Evolutionary conservation across 2,113 vertebrate genomes (phyloP).

Genomic region (Lophura nycthemera): DNA sequence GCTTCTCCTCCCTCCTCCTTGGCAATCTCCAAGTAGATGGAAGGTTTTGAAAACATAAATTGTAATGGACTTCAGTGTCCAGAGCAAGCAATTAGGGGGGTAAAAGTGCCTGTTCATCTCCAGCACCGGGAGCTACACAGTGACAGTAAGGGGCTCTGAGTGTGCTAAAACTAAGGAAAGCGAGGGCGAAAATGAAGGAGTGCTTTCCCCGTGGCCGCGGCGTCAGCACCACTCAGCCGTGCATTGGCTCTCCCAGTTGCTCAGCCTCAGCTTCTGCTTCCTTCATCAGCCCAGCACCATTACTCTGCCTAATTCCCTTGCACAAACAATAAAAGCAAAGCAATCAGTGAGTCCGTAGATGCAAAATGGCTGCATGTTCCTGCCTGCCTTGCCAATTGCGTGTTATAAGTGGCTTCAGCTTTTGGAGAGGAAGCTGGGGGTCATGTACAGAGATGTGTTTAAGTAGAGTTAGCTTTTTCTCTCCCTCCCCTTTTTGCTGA

Average conservation of each 20-base stretch:
- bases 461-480: not conserved
- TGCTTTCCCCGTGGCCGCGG: not conserved
- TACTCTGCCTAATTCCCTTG: fast-evolving
- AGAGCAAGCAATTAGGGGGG: not conserved
- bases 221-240: fast-evolving
- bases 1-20: not conserved
- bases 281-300: fast-evolving
- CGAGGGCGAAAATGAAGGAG: not conserved
- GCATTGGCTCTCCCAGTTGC: not conserved
- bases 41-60: not conserved
- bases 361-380: fast-evolving
- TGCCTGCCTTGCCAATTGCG: not conserved
- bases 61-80: fast-evolving
- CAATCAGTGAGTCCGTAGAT: fast-evolving
- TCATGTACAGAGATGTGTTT: not conserved
- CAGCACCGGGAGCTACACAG: not conserved
- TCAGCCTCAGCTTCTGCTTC: not conserved
- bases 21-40: not conserved
- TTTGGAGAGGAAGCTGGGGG: not conserved
- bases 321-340: not conserved
- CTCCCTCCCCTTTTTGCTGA: not conserved
- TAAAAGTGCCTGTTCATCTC: not conserved
- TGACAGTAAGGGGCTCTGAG: not conserved
- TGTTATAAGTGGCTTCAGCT: not conserved
- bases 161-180: not conserved